phyloP scores from a whole-genome alignment of 2,888 invertebrate species.

The Rhopalosiphum nymphaeae region DNA sequence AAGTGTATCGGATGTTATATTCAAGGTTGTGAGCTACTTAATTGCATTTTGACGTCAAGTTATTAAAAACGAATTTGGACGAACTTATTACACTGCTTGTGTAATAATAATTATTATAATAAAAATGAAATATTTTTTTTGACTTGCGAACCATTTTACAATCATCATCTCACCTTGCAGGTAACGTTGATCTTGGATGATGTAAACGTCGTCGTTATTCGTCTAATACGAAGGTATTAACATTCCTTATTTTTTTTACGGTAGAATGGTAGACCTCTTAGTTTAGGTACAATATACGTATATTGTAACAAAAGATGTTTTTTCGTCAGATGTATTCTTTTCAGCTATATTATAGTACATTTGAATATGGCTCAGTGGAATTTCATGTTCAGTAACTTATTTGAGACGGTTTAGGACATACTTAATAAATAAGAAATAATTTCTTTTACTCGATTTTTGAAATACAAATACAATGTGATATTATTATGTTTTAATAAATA shows the following conservation, averaged over 20 bases:
- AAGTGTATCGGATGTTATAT: slow-evolving; percentile 57
- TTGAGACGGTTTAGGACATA: neutral
- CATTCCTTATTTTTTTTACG: neutral
- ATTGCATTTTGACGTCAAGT: slow-evolving; percentile 50
- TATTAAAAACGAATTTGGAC: slow-evolving; percentile 49
- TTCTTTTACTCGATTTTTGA: neutral
- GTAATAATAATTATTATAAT: neutral
- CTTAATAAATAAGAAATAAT: neutral
- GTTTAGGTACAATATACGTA: neutral
- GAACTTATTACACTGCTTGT: neutral
- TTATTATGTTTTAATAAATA: neutral
- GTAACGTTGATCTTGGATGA: neutral
- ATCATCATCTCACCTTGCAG: neutral
- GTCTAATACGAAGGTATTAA: neutral
- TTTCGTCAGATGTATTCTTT: neutral
- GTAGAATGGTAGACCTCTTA: neutral
- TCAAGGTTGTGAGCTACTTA: slow-evolving; percentile 40
- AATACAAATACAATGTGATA: neutral
- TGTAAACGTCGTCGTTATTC: neutral
- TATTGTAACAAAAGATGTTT: slow-evolving; percentile 12
- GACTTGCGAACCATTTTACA: neutral
- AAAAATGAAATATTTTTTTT: neutral
- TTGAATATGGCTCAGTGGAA: neutral
- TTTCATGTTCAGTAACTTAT: neutral
- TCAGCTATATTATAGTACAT: neutral